phyloP scores from a whole-genome alignment of 2,888 invertebrate genomes.

The Drosophila aldrichi region DNA sequence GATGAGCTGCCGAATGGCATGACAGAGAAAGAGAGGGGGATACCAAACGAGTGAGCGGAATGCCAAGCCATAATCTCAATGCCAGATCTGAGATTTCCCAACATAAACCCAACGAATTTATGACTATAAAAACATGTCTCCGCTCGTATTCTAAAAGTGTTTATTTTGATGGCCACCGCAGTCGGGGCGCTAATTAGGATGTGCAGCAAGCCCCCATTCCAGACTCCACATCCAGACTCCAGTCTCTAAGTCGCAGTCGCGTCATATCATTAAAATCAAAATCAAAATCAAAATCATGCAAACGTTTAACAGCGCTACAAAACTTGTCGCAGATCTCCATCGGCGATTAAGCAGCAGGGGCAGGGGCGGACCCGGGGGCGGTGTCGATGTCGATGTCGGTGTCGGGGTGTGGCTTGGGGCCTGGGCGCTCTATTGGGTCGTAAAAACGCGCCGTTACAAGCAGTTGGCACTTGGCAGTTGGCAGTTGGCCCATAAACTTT shows the following conservation, averaged over 20 bases:
- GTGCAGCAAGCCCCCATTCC: constrained; percentile 43
- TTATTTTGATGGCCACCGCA: constrained; percentile 81
- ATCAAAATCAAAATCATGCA: constrained; percentile 77
- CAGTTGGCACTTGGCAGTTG: constrained; percentile 66
- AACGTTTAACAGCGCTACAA: constrained; percentile 79
- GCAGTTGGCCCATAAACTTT: constrained; percentile 64
- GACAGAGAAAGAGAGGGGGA: not conserved
- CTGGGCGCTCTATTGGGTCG: constrained; percentile 40
- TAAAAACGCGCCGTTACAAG: constrained; percentile 80
- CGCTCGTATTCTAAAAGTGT: constrained; percentile 80
- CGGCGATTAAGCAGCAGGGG: constrained; percentile 1
- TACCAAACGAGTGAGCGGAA: not conserved
- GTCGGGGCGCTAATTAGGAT: constrained; percentile 74
- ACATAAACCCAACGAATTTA: constrained; percentile 69
- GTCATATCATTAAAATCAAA: constrained; percentile 69
- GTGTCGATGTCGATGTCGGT: too few relatives aligned
- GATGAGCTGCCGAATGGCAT: constrained; percentile 3
- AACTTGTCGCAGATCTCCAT: constrained; percentile 66
- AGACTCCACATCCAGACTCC: not conserved
- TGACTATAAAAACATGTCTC: constrained; percentile 67
- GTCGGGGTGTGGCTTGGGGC: not conserved
- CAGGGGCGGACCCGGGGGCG: not conserved
- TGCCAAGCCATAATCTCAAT: constrained; percentile 35
- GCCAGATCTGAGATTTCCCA: constrained; percentile 66
- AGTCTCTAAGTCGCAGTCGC: constrained; percentile 14